These are phyloP conservation scores for Enteromius treurensis DNA, from an alignment of 2,797 vertebrate species.

Conservation along the genomic window DNA sequence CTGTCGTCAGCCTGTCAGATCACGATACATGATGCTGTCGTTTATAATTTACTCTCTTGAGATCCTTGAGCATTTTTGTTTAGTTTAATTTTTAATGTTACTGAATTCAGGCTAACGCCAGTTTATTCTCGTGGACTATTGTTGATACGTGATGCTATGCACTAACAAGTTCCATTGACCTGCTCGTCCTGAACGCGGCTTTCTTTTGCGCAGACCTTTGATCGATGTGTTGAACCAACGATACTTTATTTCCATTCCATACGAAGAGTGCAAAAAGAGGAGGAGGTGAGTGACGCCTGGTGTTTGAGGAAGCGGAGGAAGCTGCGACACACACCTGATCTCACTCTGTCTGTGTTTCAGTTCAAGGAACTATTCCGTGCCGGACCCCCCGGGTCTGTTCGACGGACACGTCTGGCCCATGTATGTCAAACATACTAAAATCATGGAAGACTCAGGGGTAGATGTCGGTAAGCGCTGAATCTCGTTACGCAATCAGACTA, in stretches of 20 bases:
- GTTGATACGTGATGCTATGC: too few relatives aligned
- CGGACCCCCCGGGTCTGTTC: conserved; percentile 90
- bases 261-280: conserved; percentile 93
- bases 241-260: conserved; percentile 92
- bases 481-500: not conserved
- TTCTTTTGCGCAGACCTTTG: conserved; percentile 79
- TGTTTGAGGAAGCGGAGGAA: not conserved
- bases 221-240: conserved; percentile 87
- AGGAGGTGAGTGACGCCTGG: conserved; percentile 79
- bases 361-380: conserved; percentile 88
- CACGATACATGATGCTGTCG: too few relatives aligned
- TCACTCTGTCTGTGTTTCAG: conserved; percentile 64
- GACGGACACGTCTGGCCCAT: conserved; percentile 94
- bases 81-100: too few relatives aligned
- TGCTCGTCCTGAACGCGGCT: not conserved
- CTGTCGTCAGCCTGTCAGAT: too few relatives aligned
- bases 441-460: conserved; percentile 84
- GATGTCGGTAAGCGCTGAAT: conserved; percentile 79
- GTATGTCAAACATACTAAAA: conserved; percentile 88
- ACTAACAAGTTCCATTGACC: not conserved
- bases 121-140: too few relatives aligned
- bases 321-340: not conserved
- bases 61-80: too few relatives aligned
- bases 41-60: too few relatives aligned
- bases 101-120: too few relatives aligned